These are phyloP conservation scores for Thalassophryne amazonica DNA, from an alignment of 2,797 vertebrate species.

Conservation along the genomic window DNA sequence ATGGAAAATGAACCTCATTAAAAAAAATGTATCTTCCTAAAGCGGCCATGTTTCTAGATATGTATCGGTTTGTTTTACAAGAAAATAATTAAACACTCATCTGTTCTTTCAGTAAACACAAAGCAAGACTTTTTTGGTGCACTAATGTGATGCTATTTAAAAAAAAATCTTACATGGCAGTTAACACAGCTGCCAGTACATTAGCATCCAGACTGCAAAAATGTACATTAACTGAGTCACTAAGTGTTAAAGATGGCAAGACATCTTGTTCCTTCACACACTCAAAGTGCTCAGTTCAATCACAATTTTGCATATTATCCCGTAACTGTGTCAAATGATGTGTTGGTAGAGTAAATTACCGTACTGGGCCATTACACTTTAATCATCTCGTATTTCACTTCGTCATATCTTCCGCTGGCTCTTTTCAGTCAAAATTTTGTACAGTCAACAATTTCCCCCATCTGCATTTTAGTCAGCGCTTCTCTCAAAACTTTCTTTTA, in stretches of 20 bases:
- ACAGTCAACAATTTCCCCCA: not conserved
- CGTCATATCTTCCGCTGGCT: not conserved
- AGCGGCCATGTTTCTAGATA: too few relatives aligned
- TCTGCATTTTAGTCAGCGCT: conserved; percentile 9
- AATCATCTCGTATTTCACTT: not conserved
- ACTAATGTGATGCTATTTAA: not conserved
- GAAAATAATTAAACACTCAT: too few relatives aligned
- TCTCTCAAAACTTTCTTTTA: not conserved
- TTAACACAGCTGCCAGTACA: not conserved
- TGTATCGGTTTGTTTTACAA: too few relatives aligned
- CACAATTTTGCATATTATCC: not conserved
- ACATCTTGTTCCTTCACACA: not conserved
- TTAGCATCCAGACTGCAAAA: not conserved
- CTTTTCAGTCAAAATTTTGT: not conserved
- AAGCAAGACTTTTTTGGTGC: not conserved
- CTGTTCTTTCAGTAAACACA: not conserved
- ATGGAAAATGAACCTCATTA: too few relatives aligned
- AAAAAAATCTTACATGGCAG: not conserved
- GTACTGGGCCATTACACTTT: not conserved
- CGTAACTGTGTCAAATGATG: not conserved
- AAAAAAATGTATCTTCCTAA: too few relatives aligned
- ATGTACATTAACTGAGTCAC: not conserved
- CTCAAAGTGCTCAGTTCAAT: not conserved
- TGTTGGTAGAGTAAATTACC: not conserved
- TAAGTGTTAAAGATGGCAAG: not conserved